Base-by-base conservation (phyloP, 1,140 invertebrate species). In the Sminthurides bifidus region DNA sequence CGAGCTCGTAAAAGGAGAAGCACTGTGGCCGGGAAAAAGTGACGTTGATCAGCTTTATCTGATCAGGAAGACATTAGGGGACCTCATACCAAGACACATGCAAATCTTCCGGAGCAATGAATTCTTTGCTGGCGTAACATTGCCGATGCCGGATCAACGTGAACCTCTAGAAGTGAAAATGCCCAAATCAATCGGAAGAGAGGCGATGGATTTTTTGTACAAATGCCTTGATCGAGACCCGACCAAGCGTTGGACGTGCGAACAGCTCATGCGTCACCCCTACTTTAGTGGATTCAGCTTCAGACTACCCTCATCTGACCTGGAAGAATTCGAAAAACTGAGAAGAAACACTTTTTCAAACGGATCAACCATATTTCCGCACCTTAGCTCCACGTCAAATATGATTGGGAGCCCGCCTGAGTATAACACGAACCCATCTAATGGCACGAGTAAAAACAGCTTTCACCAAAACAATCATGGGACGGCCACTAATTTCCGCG, bases 181-280 rank as follows among this genome's bases (percentile, higher is more conserved):
- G 68, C 83, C 87, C 2, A 77, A 78, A 57, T 79, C 81, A 54
- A 78, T 79, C 61, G 76, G 80, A 61, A 72, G 78, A 60, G 72
- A 80, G 38, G 78, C 81, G 57, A 73, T 93, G 66, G 87, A 91
- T 70, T 95, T 96, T 73, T 74, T 94, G 17, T 71, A 91, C 82
- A 90, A 86, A 79, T 98, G 93, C 69, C 71, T 98, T 46, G 87
- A 94, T 68, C 92, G 92, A 73, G 91, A 98, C 73, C 94, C 94
- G 0, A 76, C 80, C 44, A 82, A 87, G 69, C 76, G 95, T 64
- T 87, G 85, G 82, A 86, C 86, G 0, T 63, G 60, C 44, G 87
- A 92, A 64, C 85, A 94, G 70, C 75, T 98, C 19, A 71, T 95
- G 15, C 77, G 81, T 54, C 94, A 97, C 71, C 77, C 81, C 2